Evolutionary conservation across 2,888 invertebrate genomes (phyloP).

Genomic region (Plebejus anna): DNA sequence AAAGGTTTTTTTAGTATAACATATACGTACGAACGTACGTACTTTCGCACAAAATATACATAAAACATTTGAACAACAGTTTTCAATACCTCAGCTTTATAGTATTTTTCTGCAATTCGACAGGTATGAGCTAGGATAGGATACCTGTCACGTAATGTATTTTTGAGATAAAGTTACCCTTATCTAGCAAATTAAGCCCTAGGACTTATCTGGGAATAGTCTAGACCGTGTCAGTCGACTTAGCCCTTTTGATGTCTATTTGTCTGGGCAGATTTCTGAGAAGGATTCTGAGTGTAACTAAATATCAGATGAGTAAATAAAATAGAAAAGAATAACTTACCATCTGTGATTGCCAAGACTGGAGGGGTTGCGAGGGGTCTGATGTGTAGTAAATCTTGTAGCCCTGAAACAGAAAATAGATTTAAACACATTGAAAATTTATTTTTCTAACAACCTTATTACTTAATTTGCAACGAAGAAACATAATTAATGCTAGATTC

Average conservation of each 20-base stretch:
- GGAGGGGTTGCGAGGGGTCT: slow-evolving; percentile 90
- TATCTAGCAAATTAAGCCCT: background rate
- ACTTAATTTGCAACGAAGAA: too few species aligned
- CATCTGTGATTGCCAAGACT: slow-evolving; percentile 95
- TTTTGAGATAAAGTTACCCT: background rate
- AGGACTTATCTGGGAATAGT: background rate
- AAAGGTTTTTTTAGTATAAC: too few species aligned
- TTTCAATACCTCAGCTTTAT: background rate
- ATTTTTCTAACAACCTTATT: too few species aligned
- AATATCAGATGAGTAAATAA: too few species aligned
- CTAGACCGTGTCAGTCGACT: slow-evolving; percentile 3
- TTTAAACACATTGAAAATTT: background rate
- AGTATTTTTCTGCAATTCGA: background rate
- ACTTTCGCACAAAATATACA: too few species aligned
- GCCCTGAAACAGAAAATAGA: slow-evolving; percentile 81
- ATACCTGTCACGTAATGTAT: background rate
- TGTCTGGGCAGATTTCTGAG: background rate
- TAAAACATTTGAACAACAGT: background rate
- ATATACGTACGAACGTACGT: too few species aligned
- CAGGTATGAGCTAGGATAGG: background rate
- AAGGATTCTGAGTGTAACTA: background rate
- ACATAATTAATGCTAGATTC: too few species aligned
- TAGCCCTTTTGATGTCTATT: background rate
- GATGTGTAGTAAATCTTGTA: slow-evolving; percentile 98
- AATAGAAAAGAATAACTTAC: slow-evolving; percentile 54